Evolutionary conservation across 2,113 vertebrate species (phyloP).

Genomic region (Gopherus evgoodei): DNA sequence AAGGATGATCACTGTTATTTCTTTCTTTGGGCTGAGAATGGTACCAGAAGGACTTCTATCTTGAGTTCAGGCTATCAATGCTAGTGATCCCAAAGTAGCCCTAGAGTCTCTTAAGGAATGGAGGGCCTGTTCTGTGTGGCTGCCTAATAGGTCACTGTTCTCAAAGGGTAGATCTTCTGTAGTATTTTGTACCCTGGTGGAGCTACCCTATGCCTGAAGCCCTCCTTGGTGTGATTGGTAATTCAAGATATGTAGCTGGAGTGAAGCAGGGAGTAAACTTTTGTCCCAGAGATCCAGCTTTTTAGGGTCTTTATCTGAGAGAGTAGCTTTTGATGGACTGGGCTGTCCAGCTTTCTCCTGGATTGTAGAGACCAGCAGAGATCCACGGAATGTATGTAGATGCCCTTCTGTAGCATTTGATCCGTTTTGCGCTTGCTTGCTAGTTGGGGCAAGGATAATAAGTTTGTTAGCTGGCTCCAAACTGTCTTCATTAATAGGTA

Average conservation of each 20-base stretch:
- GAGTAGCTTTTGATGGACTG: not conserved
- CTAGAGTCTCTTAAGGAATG: not conserved
- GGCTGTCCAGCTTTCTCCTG: not conserved
- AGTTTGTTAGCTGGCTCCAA: not conserved
- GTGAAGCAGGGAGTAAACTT: not conserved
- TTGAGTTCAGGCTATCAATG: not conserved
- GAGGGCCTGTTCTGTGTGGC: not conserved
- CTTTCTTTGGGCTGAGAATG: not conserved
- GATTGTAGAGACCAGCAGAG: not conserved
- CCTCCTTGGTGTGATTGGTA: not conserved
- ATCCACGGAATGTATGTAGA: not conserved
- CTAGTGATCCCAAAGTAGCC: not conserved
- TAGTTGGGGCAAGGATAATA: not conserved
- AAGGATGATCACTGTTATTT: not conserved
- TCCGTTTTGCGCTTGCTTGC: not conserved
- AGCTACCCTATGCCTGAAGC: not conserved
- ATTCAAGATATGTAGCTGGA: not conserved
- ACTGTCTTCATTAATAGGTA: not conserved
- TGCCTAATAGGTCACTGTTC: not conserved
- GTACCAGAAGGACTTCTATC: not conserved
- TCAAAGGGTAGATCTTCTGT: not conserved
- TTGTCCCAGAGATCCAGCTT: not conserved
- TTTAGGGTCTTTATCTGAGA: not conserved
- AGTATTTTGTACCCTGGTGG: no score
- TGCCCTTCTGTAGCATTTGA: not conserved